Evolutionary conservation across 2,888 invertebrate species (phyloP).

Genomic region (Pachliopta kotzebuea): DNA sequence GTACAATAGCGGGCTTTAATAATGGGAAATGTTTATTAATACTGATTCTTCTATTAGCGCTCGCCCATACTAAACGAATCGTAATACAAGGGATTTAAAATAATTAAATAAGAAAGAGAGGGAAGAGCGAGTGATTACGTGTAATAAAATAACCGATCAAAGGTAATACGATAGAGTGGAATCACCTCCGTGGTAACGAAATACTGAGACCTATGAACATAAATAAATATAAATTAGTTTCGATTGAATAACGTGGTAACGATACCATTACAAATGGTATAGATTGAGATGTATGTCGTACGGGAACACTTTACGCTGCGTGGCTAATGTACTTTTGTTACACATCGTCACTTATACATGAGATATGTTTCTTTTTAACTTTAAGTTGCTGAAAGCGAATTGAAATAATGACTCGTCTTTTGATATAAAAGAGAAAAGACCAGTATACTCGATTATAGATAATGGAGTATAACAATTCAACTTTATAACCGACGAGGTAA

Average conservation of each 20-base stretch:
- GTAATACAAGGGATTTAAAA: constrained; percentile 27
- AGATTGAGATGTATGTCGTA: constrained; percentile 67
- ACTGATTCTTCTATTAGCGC: constrained; percentile 14
- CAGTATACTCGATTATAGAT: neutral
- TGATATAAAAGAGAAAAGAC: neutral
- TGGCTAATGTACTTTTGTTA: constrained; percentile 59
- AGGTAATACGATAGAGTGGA: constrained; percentile 22
- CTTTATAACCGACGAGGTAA: too few species aligned
- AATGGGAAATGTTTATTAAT: constrained; percentile 21
- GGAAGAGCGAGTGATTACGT: constrained; percentile 10
- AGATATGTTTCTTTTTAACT: constrained; percentile 15
- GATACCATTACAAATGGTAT: constrained; percentile 42
- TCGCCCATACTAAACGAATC: constrained; percentile 9
- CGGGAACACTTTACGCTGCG: constrained; percentile 34
- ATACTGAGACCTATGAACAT: constrained; percentile 30
- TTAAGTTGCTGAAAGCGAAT: too few species aligned
- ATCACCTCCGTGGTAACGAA: constrained; percentile 14
- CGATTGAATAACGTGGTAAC: constrained; percentile 37
- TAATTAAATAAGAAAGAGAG: constrained; percentile 19
- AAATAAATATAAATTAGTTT: constrained; percentile 56
- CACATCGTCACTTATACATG: constrained; percentile 47
- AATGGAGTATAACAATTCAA: neutral
- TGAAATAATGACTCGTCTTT: too few species aligned
- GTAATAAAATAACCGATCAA: constrained; percentile 28
- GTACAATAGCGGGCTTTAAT: neutral